Conservation (phyloP, 2,113 vertebrate genomes). For the Plecotus auritus region DNA sequence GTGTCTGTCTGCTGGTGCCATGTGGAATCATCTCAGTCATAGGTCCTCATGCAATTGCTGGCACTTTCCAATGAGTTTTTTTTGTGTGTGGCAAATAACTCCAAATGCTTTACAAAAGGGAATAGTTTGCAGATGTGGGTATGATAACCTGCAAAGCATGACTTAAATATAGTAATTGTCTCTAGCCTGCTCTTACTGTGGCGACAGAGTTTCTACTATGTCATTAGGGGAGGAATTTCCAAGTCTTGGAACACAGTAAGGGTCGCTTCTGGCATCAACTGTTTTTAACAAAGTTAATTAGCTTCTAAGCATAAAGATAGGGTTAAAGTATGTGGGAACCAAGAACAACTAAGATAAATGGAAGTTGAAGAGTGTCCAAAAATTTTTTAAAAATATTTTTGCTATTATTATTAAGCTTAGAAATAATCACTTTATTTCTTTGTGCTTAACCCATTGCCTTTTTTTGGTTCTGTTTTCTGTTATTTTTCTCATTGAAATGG, state of each 20-base stretch:
- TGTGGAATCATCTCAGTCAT: not conserved
- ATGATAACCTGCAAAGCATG: slow-evolving; percentile 67
- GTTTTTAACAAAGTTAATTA: slow-evolving; percentile 64
- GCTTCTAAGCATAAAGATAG: slow-evolving; percentile 51
- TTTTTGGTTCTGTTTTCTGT: not conserved
- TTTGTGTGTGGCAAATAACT: slow-evolving; percentile 59
- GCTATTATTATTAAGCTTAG: not conserved
- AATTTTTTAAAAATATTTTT: not conserved
- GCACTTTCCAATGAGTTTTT: slow-evolving; percentile 21
- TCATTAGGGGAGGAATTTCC: slow-evolving; percentile 73
- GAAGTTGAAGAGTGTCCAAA: not conserved
- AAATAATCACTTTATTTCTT: slow-evolving; percentile 36
- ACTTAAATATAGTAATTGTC: slow-evolving; percentile 75
- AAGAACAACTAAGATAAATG: slow-evolving; percentile 35
- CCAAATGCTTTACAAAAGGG: slow-evolving; percentile 52
- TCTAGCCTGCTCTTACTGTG: slow-evolving; percentile 72
- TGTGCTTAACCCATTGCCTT: not conserved
- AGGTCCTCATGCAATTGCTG: slow-evolving; percentile 19
- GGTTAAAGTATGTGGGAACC: slow-evolving; percentile 26
- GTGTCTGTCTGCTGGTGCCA: not conserved
- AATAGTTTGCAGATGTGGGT: slow-evolving; percentile 74
- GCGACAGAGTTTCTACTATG: slow-evolving; percentile 72
- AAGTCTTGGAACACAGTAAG: slow-evolving; percentile 52
- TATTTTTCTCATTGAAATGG: not conserved
- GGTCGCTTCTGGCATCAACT: slow-evolving; percentile 47